Evolutionary conservation across 2,113 vertebrate species (phyloP), one percentile per base, ranked within the genome.

Genomic region (Lipotes vexillifer): DNA sequence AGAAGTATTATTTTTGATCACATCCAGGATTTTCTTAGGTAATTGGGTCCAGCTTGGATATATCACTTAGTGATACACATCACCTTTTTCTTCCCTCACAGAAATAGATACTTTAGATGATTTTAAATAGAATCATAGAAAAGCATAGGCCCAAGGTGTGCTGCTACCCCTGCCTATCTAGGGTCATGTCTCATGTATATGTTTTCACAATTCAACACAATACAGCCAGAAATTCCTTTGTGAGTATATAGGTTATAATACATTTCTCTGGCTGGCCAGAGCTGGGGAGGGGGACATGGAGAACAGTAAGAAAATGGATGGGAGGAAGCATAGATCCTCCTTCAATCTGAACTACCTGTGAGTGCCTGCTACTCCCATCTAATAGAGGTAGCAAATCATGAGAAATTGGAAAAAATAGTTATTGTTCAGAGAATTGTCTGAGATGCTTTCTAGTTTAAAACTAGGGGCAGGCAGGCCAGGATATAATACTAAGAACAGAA

Each of bases 391-490:
- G 49, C 6, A 93, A 95, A 86, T 93, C 88, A 96, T 5, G n/a
- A 96, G 85, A 97, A 95, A 97, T 91, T 78, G 71, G 44, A 82
- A 89, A 96, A 90, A 85, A 63, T n/a, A 93, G 66, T 89, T 89
- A 85, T 74, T 97, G 75, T 72, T 85, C 36, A 90, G 89, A 93
- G 80, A 96, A 83, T 97, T 86, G 72, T 97, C n/a, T 95, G 44
- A 96, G 82, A 96, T 96, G 44, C 57, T 92, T 95, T 46, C 41
- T 68, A 97, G 90, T 93, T 97, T 97, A 96, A 94, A 96, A 97
- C 31, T 68, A 91, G 29, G 57, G 29, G n/a, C 74, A 92, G 65
- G 41, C 21, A 96, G 91, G 68, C 20, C 78, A 96, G 31, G 25
- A 52, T 81, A 49, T 21, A 94, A 80, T 94, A 84, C n/a, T 33